phyloP scores from a whole-genome alignment of 2,113 vertebrate genomes.

The Grammomys surdaster region DNA sequence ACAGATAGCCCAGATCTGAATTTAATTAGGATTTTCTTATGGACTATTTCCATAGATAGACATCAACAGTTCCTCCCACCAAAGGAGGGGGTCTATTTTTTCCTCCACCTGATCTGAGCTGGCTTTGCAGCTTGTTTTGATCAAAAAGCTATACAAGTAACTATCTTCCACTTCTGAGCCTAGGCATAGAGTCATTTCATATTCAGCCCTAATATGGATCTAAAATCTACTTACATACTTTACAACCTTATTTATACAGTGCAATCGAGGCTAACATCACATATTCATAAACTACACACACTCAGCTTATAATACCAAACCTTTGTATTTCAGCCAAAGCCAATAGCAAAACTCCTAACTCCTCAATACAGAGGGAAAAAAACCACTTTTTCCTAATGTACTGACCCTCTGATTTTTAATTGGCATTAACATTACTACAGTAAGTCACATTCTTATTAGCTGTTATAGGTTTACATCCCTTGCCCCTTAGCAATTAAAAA shows the following conservation, averaged over 20 bases:
- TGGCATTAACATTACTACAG: not conserved
- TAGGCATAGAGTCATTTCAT: not conserved
- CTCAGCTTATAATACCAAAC: not conserved
- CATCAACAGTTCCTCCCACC: not conserved
- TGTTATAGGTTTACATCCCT: not conserved
- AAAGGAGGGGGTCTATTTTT: not conserved
- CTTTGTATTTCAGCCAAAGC: conserved; percentile 3
- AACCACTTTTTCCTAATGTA: not conserved
- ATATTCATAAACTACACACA: not conserved
- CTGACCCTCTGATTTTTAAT: conserved; percentile 14
- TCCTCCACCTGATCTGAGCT: not conserved
- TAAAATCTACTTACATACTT: conserved; percentile 31
- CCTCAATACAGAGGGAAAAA: not conserved
- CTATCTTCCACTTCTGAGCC: not conserved
- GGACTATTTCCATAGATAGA: conserved; percentile 43
- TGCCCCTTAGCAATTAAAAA: not conserved
- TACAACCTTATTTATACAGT: not conserved
- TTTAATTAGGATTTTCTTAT: conserved; percentile 2
- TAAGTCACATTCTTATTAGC: not conserved
- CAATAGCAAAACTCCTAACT: conserved; percentile 6
- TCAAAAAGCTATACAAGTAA: not conserved
- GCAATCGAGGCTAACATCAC: not conserved
- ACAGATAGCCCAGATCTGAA: not conserved
- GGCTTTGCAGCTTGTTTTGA: conserved; percentile 38
- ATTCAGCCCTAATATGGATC: not conserved